phyloP scores from a whole-genome alignment of 2,113 vertebrate species.

The human (Homo sapiens) region GRCh38 chr11:17791001-17791500 shows the following conservation, averaged over 20 bases:
- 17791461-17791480: constrained; percentile 48
- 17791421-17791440: background rate
- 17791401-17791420: background rate
- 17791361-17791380: background rate
- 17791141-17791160: constrained; percentile 49
- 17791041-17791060: background rate
- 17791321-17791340: background rate
- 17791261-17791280: constrained; percentile 59
- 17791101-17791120: constrained; percentile 44
- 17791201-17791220: constrained; percentile 38
- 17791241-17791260: background rate
- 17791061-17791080: constrained; percentile 1
- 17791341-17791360: background rate
- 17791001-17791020: background rate
- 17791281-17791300: constrained; percentile 47
- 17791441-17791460: background rate
- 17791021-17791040: background rate
- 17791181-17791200: constrained; percentile 43
- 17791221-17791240: constrained; percentile 12
- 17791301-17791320: background rate
- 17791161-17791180: background rate
- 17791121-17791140: constrained; percentile 41
- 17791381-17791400: background rate
- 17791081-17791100: constrained; percentile 40
- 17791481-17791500: background rate